Percentiles rank a stretch among this genome's conserved stretches.
These are phyloP conservation scores for Lepidochrysops patricia DNA, from an alignment of 2,888 invertebrate genomes.

Conservation along the genomic window DNA sequence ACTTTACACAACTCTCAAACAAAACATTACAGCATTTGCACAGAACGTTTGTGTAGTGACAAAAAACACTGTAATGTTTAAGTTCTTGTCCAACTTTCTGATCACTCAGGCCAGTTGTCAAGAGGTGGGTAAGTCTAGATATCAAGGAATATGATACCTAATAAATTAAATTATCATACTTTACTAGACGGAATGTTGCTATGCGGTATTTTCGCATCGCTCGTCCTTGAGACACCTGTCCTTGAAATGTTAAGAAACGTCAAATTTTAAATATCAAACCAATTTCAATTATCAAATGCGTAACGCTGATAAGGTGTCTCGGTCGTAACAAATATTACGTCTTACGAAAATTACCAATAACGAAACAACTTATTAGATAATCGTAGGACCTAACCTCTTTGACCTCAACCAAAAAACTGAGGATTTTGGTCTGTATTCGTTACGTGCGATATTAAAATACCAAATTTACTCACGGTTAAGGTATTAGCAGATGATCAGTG, in stretches of 20 bases:
- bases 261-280: conserved; percentile 29
- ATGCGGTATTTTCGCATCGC: conserved; percentile 26
- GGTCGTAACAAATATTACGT: not conserved
- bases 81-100: conserved; percentile 75
- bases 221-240: conserved; percentile 58
- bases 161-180: conserved; percentile 12
- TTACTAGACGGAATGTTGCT: conserved; percentile 21
- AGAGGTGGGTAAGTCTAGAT: conserved; percentile 82
- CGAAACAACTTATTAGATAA: conserved; percentile 46
- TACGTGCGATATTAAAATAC: conserved; percentile 11
- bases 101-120: conserved; percentile 80
- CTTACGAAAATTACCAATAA: conserved; percentile 8
- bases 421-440: not conserved
- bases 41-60: conserved; percentile 42
- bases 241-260: conserved; percentile 52
- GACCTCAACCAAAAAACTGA: conserved; percentile 33
- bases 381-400: conserved; percentile 48
- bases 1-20: conserved; percentile 41
- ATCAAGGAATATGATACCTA: not conserved
- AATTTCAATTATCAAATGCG: not conserved
- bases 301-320: conserved; percentile 1
- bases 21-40: conserved; percentile 42
- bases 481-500: conserved; percentile 16
- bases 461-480: conserved; percentile 2
- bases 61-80: conserved; percentile 77